Evolutionary conservation across 2,113 vertebrate genomes (phyloP), one percentile per base, ranked within the genome.

Genomic region (Rhabdomys dilectus): DNA sequence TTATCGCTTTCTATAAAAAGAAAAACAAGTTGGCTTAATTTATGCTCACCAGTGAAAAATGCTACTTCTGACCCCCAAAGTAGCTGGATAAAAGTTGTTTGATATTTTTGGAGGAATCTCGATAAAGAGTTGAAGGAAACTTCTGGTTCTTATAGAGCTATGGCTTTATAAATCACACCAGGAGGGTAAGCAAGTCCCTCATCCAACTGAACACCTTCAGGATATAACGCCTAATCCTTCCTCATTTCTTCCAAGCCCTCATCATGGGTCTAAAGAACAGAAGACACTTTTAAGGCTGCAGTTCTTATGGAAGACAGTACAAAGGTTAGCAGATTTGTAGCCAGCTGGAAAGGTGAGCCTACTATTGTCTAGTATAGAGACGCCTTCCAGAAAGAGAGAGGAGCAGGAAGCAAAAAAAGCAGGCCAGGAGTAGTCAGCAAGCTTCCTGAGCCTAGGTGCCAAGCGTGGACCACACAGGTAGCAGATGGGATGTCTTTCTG

Each of bases 1-100:
- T 64, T 77, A 94, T 81, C 93, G 22, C 64, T 94, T 88, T 93
- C 92, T 36, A 90, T 94, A 80, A 96, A 95, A 97, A 75, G 88
- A 85, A 97, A 92, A 81, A 92, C 88, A 96, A 94, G 39, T 66
- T 80, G 29, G 15, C 85, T 93, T 89, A 42, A 95, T 73, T 80
- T 93, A 86, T 88, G 91, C 85, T 85, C 80, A 62, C 91, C 78
- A 94, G 88, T 86, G 64, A 92, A 70, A 97, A 92, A 91, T 22
- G 60, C 12, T 87, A 4, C 42, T 45, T 89, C 51, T 68, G 68
- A 36, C 36, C 73, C 42, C 73, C 56, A 64, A 45, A 39, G 84
- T 64, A 91, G 78, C 45, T 72, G 56, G 26, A 51, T 53, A 64
- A 80, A 45, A 58, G 89, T 29, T 70, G 22, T 45, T 48, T 42